Evolutionary conservation across 2,888 invertebrate genomes (phyloP), one percentile per base, ranked within the genome.

Genomic region (Pterostichus madidus): DNA sequence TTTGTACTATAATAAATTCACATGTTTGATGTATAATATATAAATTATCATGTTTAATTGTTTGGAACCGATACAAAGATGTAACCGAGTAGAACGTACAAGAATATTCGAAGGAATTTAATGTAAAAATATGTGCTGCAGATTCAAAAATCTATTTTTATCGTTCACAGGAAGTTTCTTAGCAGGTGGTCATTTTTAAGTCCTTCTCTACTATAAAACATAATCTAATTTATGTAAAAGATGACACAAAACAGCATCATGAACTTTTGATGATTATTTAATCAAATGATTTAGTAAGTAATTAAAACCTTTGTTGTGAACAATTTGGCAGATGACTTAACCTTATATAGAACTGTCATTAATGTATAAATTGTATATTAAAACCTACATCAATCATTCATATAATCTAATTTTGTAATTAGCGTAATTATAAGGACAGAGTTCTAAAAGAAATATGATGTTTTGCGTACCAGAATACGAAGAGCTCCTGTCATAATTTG

Each of bases 381-480:
- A 64, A 64, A 64, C 64, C 64, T 64, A 35, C 64, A 64, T 35
- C 2, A 64, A 64, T 64, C 64, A 64, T 31, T 32, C 13, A 24
- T n/a, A n/a, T 11, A 6, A 13, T n/a, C 32, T 31, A 71, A 44
- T 71, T 15, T 44, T 15, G 32, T 32, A 71, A 71, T 71, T 44
- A 10, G 44, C 6, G 13, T 71, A 71, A 71, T 71, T 71, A 39
- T 44, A 13, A 17, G 24, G 13, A 11, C 15, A 17, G 15, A 39
- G 8, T 44, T 44, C 8, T 15, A 17, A 44, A 44, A 71, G 17
- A 15, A 71, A 71, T 17, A 6, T 71, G 24, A 24, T 71, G 44
- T 44, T 81, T 75, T 75, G 61, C 81, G 7, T 61, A 81, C 81
- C 81, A 75, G 75, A 61, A 75, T 75, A 75, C 75, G 59, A 81